Conservation (phyloP, 2,888 invertebrate species). For the Zygothrica quintamaculata region DNA sequence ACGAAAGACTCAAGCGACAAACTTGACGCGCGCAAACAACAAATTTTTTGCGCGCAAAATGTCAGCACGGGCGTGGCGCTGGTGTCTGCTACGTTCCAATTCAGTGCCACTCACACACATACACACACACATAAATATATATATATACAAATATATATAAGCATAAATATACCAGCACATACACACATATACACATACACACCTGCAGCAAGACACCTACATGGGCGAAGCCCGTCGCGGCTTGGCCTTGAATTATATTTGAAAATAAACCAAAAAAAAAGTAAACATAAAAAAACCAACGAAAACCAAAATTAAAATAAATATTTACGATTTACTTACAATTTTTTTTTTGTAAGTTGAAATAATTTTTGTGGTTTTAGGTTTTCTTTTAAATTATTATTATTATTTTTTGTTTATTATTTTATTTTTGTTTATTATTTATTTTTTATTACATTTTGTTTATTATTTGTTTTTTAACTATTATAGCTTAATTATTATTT, state of each 20-base stretch:
- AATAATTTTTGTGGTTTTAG: constrained; percentile 5
- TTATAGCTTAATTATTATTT: too few species aligned
- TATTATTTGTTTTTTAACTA: too few species aligned
- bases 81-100: constrained; percentile 36
- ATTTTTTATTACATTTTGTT: too few species aligned
- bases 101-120: constrained; percentile 34
- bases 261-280: constrained; percentile 3
- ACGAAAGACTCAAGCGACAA: constrained; percentile 74
- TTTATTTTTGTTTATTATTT: neutral
- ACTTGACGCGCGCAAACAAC: constrained; percentile 54
- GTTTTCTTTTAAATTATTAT: too few species aligned
- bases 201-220: constrained; percentile 45
- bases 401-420: too few species aligned
- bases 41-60: constrained; percentile 10
- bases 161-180: too few species aligned
- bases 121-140: constrained; percentile 5
- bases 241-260: constrained; percentile 45
- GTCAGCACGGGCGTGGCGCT: constrained; percentile 17
- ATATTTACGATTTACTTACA: neutral
- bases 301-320: constrained; percentile 3
- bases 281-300: constrained; percentile 1
- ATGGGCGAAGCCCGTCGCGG: constrained; percentile 35
- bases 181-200: constrained; percentile 13
- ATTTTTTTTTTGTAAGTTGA: constrained; percentile 17
- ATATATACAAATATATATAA: too few species aligned